Conservation (phyloP, 2,113 vertebrate genomes). For the Calypte anna region DNA sequence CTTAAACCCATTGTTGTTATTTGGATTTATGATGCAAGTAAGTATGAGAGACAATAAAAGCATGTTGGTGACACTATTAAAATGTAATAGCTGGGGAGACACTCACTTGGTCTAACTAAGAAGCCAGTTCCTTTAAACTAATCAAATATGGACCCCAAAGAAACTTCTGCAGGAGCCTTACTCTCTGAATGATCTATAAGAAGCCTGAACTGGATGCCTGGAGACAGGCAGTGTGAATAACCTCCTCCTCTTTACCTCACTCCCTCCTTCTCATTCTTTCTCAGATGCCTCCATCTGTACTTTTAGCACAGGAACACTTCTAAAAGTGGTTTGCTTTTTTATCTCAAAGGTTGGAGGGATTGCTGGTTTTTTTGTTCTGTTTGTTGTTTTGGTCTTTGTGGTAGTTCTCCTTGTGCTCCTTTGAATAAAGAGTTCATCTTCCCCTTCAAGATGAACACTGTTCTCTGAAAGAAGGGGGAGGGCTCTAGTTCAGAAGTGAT, state of each 20-base stretch:
- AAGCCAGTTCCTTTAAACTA: not conserved
- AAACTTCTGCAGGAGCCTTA: not conserved
- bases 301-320: not conserved
- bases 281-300: not conserved
- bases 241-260: not conserved
- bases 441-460: not conserved
- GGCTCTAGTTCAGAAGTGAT: slow-evolving; percentile 32
- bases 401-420: not conserved
- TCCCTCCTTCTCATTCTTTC: not conserved
- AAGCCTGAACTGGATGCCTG: not conserved
- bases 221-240: not conserved
- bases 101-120: not conserved
- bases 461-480: not conserved
- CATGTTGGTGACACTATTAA: not conserved
- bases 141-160: not conserved
- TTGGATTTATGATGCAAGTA: not conserved
- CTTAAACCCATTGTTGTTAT: not conserved
- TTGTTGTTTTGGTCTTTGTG: not conserved
- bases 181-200: not conserved
- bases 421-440: not conserved
- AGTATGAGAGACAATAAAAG: not conserved
- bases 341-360: no score
- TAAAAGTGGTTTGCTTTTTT: not conserved
- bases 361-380: not conserved
- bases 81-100: not conserved